Percentiles rank a stretch among this genome's conserved stretches.
phyloP scores from a whole-genome alignment of 2,888 invertebrate genomes.

The Dyspetes luteomarginatus region DNA sequence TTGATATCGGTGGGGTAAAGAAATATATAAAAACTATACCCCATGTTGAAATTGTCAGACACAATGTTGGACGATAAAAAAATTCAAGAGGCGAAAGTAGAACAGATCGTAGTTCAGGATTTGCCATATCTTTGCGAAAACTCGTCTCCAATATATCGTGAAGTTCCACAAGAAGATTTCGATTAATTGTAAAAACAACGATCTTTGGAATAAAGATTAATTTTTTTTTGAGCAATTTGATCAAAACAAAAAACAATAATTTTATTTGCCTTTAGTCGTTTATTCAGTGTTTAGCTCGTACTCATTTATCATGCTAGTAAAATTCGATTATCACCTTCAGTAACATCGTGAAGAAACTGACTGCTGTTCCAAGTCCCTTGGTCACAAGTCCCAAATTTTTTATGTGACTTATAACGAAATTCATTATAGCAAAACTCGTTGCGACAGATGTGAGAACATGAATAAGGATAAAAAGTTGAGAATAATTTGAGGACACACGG shows the following conservation, averaged over 20 bases:
- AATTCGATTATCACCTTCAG: neutral
- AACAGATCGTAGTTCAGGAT: neutral
- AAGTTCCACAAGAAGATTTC: neutral
- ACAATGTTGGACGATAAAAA: constrained; percentile 25
- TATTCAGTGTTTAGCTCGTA: too few species aligned
- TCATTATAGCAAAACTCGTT: neutral
- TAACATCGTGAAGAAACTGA: neutral
- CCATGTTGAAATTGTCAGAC: neutral
- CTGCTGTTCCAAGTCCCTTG: neutral
- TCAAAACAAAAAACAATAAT: neutral
- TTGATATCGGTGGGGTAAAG: constrained; percentile 20
- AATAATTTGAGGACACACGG: constrained; percentile 6
- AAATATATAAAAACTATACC: neutral
- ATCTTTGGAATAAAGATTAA: neutral
- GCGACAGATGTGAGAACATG: constrained; percentile 8
- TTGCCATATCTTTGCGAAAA: neutral
- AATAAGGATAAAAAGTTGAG: constrained; percentile 12
- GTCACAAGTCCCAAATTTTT: neutral
- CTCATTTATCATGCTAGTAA: too few species aligned
- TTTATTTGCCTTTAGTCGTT: too few species aligned
- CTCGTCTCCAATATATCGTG: neutral
- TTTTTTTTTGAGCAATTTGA: too few species aligned
- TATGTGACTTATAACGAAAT: neutral
- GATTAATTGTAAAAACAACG: neutral
- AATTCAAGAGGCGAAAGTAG: neutral